Percentiles rank a stretch among this genome's conserved stretches.
These are phyloP conservation scores for Halcyon leucocephala DNA, from an alignment of 2,797 vertebrate species.

Conservation along the genomic window DNA sequence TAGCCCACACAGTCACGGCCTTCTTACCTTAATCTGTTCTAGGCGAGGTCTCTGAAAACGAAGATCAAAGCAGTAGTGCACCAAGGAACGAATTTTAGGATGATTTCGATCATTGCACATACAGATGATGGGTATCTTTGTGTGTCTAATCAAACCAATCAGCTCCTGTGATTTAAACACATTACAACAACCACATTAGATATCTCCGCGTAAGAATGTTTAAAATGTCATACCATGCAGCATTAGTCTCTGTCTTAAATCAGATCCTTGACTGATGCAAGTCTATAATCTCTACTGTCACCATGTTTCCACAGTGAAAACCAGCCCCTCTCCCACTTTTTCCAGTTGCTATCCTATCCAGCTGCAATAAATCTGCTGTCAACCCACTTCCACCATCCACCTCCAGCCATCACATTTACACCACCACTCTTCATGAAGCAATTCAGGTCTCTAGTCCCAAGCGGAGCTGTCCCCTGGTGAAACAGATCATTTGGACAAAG, in stretches of 20 bases:
- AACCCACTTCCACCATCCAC: background rate
- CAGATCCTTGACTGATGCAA: background rate
- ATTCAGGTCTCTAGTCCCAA: background rate
- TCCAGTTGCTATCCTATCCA: background rate
- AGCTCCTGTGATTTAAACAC: constrained; percentile 84
- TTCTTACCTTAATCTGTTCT: constrained; percentile 94
- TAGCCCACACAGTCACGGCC: background rate
- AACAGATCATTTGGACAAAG: background rate
- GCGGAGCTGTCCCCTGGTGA: background rate
- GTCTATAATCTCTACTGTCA: background rate
- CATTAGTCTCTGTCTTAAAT: background rate
- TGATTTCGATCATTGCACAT: constrained; percentile 99
- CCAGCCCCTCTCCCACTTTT: background rate
- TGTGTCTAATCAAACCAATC: constrained; percentile 90
- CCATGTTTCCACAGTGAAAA: background rate
- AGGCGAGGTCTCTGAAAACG: constrained; percentile 94
- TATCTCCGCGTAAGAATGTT: background rate
- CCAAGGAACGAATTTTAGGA: constrained; percentile 92
- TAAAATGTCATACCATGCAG: background rate
- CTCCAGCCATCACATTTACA: background rate
- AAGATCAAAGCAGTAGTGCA: constrained; percentile 96
- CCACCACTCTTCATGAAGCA: background rate
- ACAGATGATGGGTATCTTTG: constrained; percentile 96
- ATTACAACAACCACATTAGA: background rate
- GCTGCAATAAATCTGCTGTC: background rate